Evolutionary conservation across 2,797 vertebrate species (phyloP).

Genomic region (Helostoma temminkii): DNA sequence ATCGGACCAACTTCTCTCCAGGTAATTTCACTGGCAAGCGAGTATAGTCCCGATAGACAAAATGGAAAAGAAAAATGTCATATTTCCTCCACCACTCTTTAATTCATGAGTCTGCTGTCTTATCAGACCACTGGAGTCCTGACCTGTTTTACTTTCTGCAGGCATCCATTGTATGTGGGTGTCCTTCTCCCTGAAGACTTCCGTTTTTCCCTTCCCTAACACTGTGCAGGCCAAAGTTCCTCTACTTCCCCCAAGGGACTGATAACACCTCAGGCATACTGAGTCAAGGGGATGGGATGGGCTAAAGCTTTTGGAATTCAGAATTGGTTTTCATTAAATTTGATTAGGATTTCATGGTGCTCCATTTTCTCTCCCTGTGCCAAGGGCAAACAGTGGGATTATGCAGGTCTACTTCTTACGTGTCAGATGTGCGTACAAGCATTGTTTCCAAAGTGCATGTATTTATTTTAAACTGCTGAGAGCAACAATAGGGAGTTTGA

Average conservation of each 20-base stretch:
- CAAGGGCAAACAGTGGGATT: slow-evolving; percentile 64
- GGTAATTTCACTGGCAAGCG: slow-evolving; percentile 79
- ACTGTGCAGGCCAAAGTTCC: slow-evolving; percentile 63
- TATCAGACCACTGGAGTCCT: slow-evolving; percentile 83
- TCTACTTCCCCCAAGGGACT: slow-evolving; percentile 63
- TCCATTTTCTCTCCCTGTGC: slow-evolving; percentile 60
- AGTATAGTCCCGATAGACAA: slow-evolving; percentile 79
- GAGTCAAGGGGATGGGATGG: slow-evolving; percentile 70
- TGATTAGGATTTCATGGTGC: slow-evolving; percentile 78
- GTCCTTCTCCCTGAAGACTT: slow-evolving; percentile 72
- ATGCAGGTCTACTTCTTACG: slow-evolving; percentile 39
- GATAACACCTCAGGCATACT: slow-evolving; percentile 78
- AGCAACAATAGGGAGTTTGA: neutral
- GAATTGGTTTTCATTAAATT: slow-evolving; percentile 76
- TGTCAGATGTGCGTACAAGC: slow-evolving; percentile 42
- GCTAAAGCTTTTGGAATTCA: slow-evolving; percentile 75
- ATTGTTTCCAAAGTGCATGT: slow-evolving; percentile 32
- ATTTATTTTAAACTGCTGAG: slow-evolving; percentile 27
- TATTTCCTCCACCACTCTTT: slow-evolving; percentile 81
- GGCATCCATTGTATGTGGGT: slow-evolving; percentile 78
- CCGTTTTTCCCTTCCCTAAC: slow-evolving; percentile 59
- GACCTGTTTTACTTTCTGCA: slow-evolving; percentile 84
- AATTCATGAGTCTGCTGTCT: slow-evolving; percentile 84
- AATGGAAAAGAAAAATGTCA: slow-evolving; percentile 83
- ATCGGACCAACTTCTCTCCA: slow-evolving; percentile 76